These are phyloP conservation scores for Oceanodroma tethys DNA, from an alignment of 2,113 vertebrate genomes.

Conservation along the genomic window DNA sequence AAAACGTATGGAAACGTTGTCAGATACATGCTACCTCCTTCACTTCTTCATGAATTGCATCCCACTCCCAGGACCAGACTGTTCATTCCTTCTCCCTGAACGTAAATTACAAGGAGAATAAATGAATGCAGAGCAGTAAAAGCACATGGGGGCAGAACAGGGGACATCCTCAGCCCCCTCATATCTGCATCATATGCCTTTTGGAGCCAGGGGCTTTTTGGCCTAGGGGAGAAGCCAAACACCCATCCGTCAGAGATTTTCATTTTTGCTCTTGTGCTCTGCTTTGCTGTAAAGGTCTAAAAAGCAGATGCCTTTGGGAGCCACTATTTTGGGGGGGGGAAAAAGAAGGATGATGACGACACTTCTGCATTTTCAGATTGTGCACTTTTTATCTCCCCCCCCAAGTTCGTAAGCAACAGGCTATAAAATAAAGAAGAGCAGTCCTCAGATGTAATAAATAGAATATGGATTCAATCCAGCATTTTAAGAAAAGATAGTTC, in stretches of 20 bases:
- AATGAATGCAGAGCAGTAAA: not conserved
- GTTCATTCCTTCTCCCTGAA: not conserved
- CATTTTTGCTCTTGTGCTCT: not conserved
- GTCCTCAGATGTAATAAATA: constrained; percentile 25
- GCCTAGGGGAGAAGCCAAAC: not conserved
- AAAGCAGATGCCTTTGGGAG: not conserved
- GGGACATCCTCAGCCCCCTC: not conserved
- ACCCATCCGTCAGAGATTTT: not conserved
- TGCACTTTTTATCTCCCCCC: not conserved
- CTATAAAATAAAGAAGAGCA: constrained; percentile 37
- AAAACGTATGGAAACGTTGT: not conserved
- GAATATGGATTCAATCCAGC: constrained; percentile 18
- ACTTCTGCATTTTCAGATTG: not conserved
- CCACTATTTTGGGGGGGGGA: not conserved
- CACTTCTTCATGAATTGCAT: not conserved
- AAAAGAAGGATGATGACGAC: not conserved
- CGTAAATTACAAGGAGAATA: not conserved
- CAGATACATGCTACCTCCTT: not conserved
- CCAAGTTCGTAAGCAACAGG: constrained; percentile 19
- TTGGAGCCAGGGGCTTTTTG: not conserved
- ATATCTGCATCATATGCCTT: not conserved
- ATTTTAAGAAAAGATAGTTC: constrained; percentile 42
- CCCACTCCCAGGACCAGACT: not conserved
- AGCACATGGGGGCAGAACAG: not conserved
- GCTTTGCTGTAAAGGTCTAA: not conserved